Evolutionary conservation across 1,140 invertebrate species (phyloP).

Genomic region (Psilanteris sp.): DNA sequence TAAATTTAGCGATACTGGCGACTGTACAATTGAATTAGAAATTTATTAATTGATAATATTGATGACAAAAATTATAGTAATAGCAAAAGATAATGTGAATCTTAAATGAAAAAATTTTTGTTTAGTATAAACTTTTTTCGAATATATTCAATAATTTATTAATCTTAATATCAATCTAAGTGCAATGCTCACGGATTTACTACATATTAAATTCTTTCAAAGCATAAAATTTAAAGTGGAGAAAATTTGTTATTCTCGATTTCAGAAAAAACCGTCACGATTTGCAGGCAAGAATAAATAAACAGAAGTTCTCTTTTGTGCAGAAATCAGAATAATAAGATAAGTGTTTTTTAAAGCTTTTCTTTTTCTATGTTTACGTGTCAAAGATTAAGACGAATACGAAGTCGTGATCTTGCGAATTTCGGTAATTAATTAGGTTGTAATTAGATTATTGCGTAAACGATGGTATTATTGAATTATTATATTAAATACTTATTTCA

Average conservation of each 20-base stretch:
- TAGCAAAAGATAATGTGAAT: no score
- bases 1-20: constrained; percentile 25
- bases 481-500: no score
- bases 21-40: constrained; percentile 6
- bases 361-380: constrained; percentile 13
- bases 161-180: constrained; percentile 44
- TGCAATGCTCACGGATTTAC: constrained; percentile 49
- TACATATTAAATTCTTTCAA: constrained; percentile 24
- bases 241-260: constrained; percentile 41
- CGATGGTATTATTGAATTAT: no score
- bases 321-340: constrained; percentile 19
- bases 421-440: no score
- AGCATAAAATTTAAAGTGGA: constrained; percentile 44
- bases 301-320: constrained; percentile 15
- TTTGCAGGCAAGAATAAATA: constrained; percentile 39
- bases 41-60: constrained; percentile 11
- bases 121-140: constrained; percentile 44
- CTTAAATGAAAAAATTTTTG: constrained; percentile 6
- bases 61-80: no score
- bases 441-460: no score
- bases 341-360: constrained; percentile 1
- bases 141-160: constrained; percentile 54
- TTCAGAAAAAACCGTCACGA: constrained; percentile 24
- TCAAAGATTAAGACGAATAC: constrained; percentile 19
- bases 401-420: not conserved